Evolutionary conservation across 2,113 vertebrate species (phyloP).

Genomic region (Cisticola juncidis): DNA sequence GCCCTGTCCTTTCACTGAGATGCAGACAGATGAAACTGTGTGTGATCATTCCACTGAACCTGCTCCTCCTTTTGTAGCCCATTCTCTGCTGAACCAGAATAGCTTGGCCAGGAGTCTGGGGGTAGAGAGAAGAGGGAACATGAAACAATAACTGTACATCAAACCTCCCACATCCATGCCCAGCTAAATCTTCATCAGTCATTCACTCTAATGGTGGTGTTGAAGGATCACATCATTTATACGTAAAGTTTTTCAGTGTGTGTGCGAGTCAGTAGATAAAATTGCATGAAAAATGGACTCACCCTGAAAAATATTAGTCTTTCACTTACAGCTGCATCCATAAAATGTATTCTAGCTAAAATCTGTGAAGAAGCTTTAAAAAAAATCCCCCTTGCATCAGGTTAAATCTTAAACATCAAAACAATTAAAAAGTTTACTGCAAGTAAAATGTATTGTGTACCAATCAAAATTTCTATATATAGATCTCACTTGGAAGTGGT

Average conservation of each 20-base stretch:
- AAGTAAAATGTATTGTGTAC: neutral
- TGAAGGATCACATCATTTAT: neutral
- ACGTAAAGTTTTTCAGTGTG: neutral
- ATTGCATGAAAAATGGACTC: neutral
- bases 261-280: neutral
- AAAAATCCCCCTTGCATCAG: neutral
- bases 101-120: neutral
- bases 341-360: neutral
- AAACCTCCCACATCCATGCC: neutral
- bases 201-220: neutral
- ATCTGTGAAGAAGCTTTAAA: neutral
- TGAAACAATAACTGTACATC: neutral
- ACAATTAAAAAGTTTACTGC: neutral
- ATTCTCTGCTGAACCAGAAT: neutral
- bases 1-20: neutral
- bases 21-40: neutral
- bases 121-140: neutral
- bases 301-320: neutral
- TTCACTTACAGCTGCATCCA: neutral
- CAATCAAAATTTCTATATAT: neutral
- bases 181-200: neutral
- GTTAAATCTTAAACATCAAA: neutral
- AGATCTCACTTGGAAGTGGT: neutral
- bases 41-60: neutral
- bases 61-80: neutral